Base-by-base conservation (phyloP, 1,140 invertebrate species). In the Scylla paramamosain region DNA sequence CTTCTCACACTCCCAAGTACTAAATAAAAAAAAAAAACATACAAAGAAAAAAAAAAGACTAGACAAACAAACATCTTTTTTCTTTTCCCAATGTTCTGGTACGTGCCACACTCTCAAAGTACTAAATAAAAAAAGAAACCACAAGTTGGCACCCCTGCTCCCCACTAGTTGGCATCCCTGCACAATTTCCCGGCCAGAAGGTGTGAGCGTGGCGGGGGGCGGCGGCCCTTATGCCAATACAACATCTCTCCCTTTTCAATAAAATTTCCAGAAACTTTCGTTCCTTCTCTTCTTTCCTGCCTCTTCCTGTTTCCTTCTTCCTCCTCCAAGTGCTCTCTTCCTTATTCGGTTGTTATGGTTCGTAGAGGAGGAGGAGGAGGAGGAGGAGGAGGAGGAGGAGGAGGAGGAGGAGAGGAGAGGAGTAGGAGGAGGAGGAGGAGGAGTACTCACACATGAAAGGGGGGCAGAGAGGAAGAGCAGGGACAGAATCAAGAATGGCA, bases 171-270 rank as follows among this genome's bases (percentile, higher is more conserved):
- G 46, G 16, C n/a, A 31, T 29, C 77, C 77, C 59, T 91, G 29
- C 52, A n/a, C 32, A 91, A 67, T 91, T 91, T 91, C 77, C 48
- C 14, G 20, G 52, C 52, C 52, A 91, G 32, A 91, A 91, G 90
- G 90, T 91, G 90, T 32, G 29, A 32, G 28, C 8, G 28, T 39
- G 12, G 52, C 52, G 59, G 90, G 52, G 29, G 90, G 52, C 52
- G 52, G 10, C 87, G 28, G 0, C 59, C 52, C 90, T 67, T 29
- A 32, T 29, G 83, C 83, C 83, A 29, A 28, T 84, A 84, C 16
- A 87, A 28, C 29, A 46, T 89, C 87, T 89, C 32, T 89, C 39
- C 84, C 39, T 59, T 39, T 59, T 12, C 2, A 59, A n/a, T 3
- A 77, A 77, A 77, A 77, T 77, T 77, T n/a, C 67, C 67, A 77